These are phyloP conservation scores for Zoanthus sociatus DNA, from an alignment of 92 coral and sea anemone genomes.

Conservation along the genomic window DNA sequence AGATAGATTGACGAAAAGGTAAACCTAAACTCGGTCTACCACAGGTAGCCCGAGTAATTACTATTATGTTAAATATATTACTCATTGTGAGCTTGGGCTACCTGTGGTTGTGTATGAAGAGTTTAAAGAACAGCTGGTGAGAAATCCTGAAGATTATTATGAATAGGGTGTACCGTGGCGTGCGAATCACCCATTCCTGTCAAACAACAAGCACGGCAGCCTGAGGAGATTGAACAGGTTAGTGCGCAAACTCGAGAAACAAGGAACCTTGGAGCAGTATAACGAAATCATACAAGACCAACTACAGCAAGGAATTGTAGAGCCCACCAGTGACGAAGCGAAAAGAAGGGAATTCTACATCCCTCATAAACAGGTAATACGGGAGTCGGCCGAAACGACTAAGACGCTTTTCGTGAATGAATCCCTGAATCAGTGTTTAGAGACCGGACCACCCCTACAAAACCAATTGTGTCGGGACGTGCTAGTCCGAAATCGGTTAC, in stretches of 20 bases:
- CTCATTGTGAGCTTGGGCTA: too few species aligned
- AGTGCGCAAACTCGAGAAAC: background rate
- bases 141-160: background rate
- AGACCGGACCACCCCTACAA: too few species aligned
- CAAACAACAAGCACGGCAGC: too few species aligned
- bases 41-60: too few species aligned
- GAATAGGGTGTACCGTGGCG: background rate
- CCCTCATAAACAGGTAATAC: slow-evolving; percentile 3
- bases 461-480: background rate
- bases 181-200: too few species aligned
- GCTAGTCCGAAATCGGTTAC: slow-evolving; percentile 43
- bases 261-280: background rate
- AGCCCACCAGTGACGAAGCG: background rate
- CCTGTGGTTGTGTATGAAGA: too few species aligned
- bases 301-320: slow-evolving; percentile 14
- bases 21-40: too few species aligned
- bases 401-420: background rate
- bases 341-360: slow-evolving; percentile 9
- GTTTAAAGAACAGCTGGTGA: background rate
- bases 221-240: too few species aligned
- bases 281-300: slow-evolving; percentile 16
- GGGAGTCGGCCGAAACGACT: slow-evolving; percentile 1
- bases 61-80: too few species aligned
- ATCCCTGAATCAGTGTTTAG: too few species aligned
- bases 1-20: too few species aligned